Percentiles rank a stretch among this genome's conserved stretches.
Evolutionary conservation across 2,888 invertebrate genomes (phyloP).

Genomic region (Serrognathus titanus): DNA sequence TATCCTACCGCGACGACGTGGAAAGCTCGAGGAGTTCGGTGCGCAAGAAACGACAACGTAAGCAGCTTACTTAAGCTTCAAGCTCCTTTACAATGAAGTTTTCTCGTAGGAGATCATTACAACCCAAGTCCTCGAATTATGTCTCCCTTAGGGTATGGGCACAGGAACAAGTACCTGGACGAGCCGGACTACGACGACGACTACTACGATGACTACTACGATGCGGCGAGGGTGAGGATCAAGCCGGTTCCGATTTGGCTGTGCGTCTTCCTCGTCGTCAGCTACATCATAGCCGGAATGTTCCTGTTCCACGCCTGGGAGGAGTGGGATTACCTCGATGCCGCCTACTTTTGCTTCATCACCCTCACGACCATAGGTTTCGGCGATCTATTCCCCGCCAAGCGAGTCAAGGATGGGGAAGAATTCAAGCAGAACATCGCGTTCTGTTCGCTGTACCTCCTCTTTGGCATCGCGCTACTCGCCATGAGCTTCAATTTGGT

Average conservation of each 20-base stretch:
- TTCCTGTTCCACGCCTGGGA: conserved; percentile 85
- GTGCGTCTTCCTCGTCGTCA: conserved; percentile 82
- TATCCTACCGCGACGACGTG: conserved; percentile 27
- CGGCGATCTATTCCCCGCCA: conserved; percentile 87
- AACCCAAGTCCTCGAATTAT: conserved; percentile 59
- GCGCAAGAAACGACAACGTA: conserved; percentile 14
- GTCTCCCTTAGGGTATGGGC: conserved; percentile 66
- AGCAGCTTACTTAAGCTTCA: neutral
- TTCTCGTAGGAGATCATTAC: conserved; percentile 39
- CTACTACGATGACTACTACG: conserved; percentile 43
- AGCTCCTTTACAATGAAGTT: neutral
- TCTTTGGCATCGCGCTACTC: conserved; percentile 89
- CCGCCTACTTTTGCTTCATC: conserved; percentile 92
- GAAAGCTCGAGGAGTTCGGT: conserved; percentile 8
- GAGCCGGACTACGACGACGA: conserved; percentile 62
- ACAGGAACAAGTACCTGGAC: conserved; percentile 57
- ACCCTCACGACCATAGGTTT: conserved; percentile 91
- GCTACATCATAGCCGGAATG: conserved; percentile 87
- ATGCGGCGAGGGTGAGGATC: conserved; percentile 48
- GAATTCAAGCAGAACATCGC: conserved; percentile 65
- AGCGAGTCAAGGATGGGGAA: conserved; percentile 56
- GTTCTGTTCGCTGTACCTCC: conserved; percentile 84
- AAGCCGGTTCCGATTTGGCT: conserved; percentile 86
- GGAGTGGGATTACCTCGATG: conserved; percentile 80
- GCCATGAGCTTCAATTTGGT: conserved; percentile 97